These are phyloP conservation scores for Scylla paramamosain DNA, from an alignment of 1,140 invertebrate genomes.

Conservation along the genomic window DNA sequence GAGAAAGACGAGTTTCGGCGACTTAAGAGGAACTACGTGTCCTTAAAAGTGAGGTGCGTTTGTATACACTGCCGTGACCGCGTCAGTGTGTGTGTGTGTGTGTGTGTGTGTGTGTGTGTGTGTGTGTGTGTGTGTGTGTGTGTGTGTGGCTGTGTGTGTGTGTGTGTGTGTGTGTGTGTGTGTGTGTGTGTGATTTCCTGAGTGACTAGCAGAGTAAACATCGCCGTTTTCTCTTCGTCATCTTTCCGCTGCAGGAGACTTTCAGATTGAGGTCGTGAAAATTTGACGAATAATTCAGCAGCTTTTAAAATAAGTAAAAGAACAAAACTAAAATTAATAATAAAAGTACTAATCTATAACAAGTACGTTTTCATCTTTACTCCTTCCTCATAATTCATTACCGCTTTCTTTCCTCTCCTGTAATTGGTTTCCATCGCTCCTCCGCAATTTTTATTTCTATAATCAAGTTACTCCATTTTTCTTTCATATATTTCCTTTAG, in stretches of 20 bases:
- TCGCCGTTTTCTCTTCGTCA: not conserved
- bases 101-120: not conserved
- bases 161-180: not conserved
- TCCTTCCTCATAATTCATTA: not conserved
- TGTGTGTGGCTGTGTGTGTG: not conserved
- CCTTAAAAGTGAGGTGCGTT: too few relatives aligned
- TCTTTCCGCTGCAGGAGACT: not conserved
- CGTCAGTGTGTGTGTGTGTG: not conserved
- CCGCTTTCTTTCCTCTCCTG: not conserved
- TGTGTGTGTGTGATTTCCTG: not conserved
- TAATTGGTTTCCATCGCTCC: not conserved
- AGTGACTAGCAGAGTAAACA: not conserved
- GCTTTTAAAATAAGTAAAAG: not conserved
- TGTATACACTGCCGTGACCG: not conserved
- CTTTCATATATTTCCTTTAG: not conserved
- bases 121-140: not conserved
- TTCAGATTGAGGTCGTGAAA: not conserved
- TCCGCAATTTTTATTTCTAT: not conserved
- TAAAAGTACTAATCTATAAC: too few relatives aligned
- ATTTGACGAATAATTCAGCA: not conserved
- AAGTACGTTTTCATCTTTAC: too few relatives aligned
- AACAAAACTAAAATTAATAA: too few relatives aligned
- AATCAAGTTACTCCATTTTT: not conserved
- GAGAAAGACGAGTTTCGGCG: too few relatives aligned
- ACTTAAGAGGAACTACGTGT: too few relatives aligned